phyloP scores from a whole-genome alignment of 1,140 invertebrate species.

The Bilobella aurantiaca region DNA sequence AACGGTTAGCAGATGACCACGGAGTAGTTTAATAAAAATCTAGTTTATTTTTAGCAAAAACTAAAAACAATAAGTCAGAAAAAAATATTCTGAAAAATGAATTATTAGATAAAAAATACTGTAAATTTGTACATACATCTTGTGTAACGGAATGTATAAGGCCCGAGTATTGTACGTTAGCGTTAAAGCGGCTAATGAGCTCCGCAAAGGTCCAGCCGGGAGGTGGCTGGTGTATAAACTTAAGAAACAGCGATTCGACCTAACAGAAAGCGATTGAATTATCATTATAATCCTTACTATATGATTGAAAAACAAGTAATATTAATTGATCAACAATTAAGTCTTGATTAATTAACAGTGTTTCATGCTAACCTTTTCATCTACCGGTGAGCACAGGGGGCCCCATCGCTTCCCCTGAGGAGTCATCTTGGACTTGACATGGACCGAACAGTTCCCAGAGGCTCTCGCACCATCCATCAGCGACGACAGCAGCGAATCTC shows the following conservation, averaged over 20 bases:
- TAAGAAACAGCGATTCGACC: slow-evolving; percentile 74
- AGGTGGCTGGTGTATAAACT: slow-evolving; percentile 66
- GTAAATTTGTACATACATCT: slow-evolving; percentile 59
- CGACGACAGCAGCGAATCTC: slow-evolving; percentile 89
- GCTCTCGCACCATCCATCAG: slow-evolving; percentile 89
- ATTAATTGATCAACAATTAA: slow-evolving; percentile 7
- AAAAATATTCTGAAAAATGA: no score
- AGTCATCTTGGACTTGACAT: slow-evolving; percentile 76
- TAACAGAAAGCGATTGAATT: slow-evolving; percentile 28
- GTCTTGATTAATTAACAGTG: neutral
- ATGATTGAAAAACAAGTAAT: no score
- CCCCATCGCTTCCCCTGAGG: slow-evolving; percentile 75
- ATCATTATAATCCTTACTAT: no score
- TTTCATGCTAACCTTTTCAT: slow-evolving; percentile 62
- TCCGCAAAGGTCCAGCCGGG: slow-evolving; percentile 47
- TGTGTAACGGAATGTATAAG: slow-evolving; percentile 89
- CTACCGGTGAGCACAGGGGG: slow-evolving; percentile 73
- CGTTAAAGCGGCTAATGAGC: slow-evolving; percentile 81
- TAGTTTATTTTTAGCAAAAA: no score
- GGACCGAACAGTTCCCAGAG: slow-evolving; percentile 93
- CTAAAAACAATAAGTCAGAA: no score
- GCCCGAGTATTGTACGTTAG: slow-evolving; percentile 94
- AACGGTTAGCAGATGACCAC: no score
- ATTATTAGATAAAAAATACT: neutral
- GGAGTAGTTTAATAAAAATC: no score